Conservation (phyloP, 2,797 vertebrate genomes). For the Gymnoscopelus braueri region DNA sequence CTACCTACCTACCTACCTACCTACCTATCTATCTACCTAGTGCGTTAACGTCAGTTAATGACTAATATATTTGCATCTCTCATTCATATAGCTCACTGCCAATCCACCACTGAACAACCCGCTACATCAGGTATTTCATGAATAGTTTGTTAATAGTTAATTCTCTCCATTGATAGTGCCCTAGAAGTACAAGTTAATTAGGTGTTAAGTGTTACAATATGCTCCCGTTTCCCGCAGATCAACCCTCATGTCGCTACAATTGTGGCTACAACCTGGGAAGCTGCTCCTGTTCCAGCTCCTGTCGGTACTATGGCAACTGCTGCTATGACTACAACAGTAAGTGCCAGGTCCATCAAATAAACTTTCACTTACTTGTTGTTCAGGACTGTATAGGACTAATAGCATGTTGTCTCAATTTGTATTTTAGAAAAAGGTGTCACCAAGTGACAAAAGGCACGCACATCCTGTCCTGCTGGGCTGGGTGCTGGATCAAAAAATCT, state of each 20-base stretch:
- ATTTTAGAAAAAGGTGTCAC: too few relatives aligned
- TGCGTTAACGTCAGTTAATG: too few relatives aligned
- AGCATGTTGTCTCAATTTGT: too few relatives aligned
- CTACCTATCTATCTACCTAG: too few relatives aligned
- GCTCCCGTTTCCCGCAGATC: background rate
- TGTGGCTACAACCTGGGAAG: background rate
- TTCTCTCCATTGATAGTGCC: too few relatives aligned
- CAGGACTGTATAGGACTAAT: too few relatives aligned
- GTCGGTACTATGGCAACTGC: slow-evolving; percentile 13
- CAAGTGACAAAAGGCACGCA: too few relatives aligned
- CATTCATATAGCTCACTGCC: background rate
- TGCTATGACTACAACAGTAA: slow-evolving; percentile 25
- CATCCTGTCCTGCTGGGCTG: too few relatives aligned
- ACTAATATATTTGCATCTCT: background rate
- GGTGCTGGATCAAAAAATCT: too few relatives aligned
- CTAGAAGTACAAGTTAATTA: too few relatives aligned
- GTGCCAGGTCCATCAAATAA: background rate
- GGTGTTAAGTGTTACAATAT: background rate
- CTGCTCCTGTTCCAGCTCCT: background rate
- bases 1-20: too few relatives aligned
- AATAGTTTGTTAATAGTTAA: background rate
- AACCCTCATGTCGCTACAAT: background rate
- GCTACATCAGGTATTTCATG: background rate
- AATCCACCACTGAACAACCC: background rate
- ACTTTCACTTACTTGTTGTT: background rate